Conservation (phyloP, 2,797 vertebrate genomes). For the Hippocampus kuda region DNA sequence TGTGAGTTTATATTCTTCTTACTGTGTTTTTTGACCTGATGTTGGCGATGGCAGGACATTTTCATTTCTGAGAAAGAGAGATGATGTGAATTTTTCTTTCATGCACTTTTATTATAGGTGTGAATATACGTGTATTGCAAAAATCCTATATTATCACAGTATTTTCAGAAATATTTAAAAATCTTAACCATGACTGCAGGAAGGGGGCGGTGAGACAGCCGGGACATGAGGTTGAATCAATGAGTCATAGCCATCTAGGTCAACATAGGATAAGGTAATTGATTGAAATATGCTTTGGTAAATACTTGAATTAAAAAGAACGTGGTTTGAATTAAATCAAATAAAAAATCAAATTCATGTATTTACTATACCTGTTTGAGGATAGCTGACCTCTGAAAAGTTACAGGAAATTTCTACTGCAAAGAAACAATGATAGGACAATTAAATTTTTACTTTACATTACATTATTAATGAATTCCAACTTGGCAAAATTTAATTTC, state of each 20-base stretch:
- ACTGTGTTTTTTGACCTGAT: conserved; percentile 88
- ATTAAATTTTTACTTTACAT: not conserved
- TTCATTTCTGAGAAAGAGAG: conserved; percentile 63
- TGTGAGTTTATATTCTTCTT: not conserved
- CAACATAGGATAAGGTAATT: not conserved
- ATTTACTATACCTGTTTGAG: conserved; percentile 50
- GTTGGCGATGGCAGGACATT: conserved; percentile 65
- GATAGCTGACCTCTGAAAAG: conserved; percentile 58
- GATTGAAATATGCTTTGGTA: not conserved
- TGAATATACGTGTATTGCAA: not conserved
- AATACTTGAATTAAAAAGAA: not conserved
- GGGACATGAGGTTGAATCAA: conserved; percentile 33
- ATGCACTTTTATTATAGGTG: not conserved
- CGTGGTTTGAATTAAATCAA: not conserved
- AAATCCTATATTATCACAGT: not conserved
- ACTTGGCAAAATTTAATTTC: conserved; percentile 8
- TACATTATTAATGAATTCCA: not conserved
- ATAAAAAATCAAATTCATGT: not conserved
- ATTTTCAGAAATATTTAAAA: not conserved
- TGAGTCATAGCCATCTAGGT: conserved; percentile 58
- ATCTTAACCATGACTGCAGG: conserved; percentile 53
- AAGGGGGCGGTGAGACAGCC: conserved; percentile 47
- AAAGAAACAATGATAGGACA: not conserved
- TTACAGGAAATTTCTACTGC: conserved; percentile 60
- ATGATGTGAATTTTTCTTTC: not conserved